Conservation (phyloP, 2,113 vertebrate species). For the Saimiri boliviensis region DNA sequence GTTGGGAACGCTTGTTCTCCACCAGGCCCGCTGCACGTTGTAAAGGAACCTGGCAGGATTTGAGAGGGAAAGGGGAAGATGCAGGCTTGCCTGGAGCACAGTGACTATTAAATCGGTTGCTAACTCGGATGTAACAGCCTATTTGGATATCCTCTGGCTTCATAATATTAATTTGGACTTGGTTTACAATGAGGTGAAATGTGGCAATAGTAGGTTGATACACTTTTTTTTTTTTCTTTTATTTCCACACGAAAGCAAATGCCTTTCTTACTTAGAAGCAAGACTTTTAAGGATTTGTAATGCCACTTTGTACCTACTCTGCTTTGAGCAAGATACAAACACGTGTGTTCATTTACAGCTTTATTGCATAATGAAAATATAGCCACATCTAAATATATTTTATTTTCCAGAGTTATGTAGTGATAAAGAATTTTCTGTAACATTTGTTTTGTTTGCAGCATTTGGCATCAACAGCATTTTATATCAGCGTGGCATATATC, state of each 20-base stretch:
- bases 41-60: background rate
- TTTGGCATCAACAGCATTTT: conserved; percentile 98
- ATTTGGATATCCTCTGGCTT: background rate
- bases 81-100: no score
- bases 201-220: background rate
- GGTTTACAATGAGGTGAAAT: background rate
- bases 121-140: background rate
- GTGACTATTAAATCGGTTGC: background rate
- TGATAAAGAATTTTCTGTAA: background rate
- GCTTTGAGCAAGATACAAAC: background rate
- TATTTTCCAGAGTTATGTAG: background rate
- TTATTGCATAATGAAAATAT: background rate
- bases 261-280: background rate
- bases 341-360: background rate
- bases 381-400: background rate
- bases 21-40: background rate
- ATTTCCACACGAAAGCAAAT: background rate
- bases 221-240: background rate
- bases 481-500: conserved; percentile 97
- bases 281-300: background rate
- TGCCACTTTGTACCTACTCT: background rate
- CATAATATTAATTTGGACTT: background rate
- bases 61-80: background rate
- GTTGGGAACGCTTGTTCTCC: background rate
- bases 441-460: conserved; percentile 80